phyloP scores from a whole-genome alignment of 2,113 vertebrate species.

The Rana temporaria region DNA sequence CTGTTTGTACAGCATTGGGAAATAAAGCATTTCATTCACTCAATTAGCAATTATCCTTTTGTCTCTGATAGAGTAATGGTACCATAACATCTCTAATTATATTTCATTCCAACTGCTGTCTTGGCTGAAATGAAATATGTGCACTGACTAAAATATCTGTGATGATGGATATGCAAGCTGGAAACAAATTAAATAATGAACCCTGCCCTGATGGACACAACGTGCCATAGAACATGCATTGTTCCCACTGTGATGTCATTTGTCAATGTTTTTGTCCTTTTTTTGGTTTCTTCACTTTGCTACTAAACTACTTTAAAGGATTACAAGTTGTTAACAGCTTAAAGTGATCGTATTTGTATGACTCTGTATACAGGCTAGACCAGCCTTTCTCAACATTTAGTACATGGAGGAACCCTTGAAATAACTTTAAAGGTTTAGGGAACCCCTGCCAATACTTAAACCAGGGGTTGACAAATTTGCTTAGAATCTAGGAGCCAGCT shows the following conservation, averaged over 20 bases:
- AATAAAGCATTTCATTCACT: not conserved
- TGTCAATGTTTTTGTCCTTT: too few relatives aligned
- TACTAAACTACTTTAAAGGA: too few relatives aligned
- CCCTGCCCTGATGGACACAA: not conserved
- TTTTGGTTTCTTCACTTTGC: too few relatives aligned
- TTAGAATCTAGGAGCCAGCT: too few relatives aligned
- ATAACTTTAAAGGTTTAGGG: too few relatives aligned
- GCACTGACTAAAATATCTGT: not conserved
- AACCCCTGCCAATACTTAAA: too few relatives aligned
- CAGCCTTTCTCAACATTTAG: too few relatives aligned
- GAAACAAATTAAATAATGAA: not conserved
- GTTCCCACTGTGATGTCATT: not conserved
- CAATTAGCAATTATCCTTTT: slow-evolving; percentile 48
- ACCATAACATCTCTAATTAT: slow-evolving; percentile 43
- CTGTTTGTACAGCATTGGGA: slow-evolving; percentile 55
- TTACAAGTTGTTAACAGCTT: too few relatives aligned
- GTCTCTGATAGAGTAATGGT: slow-evolving; percentile 33
- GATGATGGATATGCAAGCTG: slow-evolving; percentile 15
- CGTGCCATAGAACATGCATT: not conserved
- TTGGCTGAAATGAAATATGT: slow-evolving; percentile 15
- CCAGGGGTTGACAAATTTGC: too few relatives aligned
- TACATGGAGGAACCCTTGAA: too few relatives aligned
- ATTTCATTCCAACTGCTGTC: slow-evolving; percentile 5
- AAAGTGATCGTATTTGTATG: too few relatives aligned
- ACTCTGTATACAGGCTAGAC: too few relatives aligned